phyloP scores from a whole-genome alignment of 2,888 invertebrate species.

The Teleogryllus oceanicus region DNA sequence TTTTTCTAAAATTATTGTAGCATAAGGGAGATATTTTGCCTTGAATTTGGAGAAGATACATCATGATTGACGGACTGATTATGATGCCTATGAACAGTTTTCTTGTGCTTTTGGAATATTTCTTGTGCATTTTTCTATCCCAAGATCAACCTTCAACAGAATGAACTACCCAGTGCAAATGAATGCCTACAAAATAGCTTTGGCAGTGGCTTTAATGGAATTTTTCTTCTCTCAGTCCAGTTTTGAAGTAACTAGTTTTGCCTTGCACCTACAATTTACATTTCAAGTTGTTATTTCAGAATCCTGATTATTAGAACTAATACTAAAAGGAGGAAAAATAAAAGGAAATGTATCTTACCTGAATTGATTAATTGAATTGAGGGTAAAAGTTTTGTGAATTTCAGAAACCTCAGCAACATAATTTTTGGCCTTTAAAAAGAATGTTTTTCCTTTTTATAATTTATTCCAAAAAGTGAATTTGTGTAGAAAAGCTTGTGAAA shows the following conservation, averaged over 20 bases:
- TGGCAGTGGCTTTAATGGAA: background rate
- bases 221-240: background rate
- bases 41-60: too few relatives aligned
- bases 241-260: background rate
- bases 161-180: background rate
- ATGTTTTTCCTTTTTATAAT: background rate
- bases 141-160: background rate
- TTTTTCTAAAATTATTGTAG: background rate
- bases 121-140: background rate
- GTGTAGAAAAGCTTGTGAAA: slow-evolving; percentile 6
- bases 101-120: background rate
- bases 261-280: slow-evolving; percentile 22
- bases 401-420: too few relatives aligned
- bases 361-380: too few relatives aligned
- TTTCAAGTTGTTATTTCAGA: too few relatives aligned
- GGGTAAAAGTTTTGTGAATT: too few relatives aligned
- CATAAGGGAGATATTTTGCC: too few relatives aligned
- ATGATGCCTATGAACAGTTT: background rate
- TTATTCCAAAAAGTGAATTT: background rate
- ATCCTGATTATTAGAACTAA: too few relatives aligned
- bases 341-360: too few relatives aligned
- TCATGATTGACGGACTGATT: background rate
- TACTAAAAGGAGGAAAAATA: too few relatives aligned
- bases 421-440: too few relatives aligned
- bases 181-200: slow-evolving; percentile 3